A percentile compares a stretch with the other conserved stretches of the same genome.
These are phyloP conservation scores for Melanotaenia trifasciata DNA, from an alignment of 2,797 vertebrate genomes.

Conservation along the genomic window DNA sequence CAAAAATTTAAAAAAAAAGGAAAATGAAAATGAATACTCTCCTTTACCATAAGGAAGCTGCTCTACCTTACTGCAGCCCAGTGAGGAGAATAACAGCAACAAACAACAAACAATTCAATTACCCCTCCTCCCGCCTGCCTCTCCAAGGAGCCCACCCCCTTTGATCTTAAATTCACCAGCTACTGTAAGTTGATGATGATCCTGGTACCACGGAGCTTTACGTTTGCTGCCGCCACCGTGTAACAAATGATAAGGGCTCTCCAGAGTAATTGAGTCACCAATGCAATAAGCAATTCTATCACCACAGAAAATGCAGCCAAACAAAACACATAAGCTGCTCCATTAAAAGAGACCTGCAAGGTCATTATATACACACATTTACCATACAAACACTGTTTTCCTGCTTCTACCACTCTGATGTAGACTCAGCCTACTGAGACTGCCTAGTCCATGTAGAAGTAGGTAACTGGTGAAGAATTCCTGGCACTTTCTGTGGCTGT, in stretches of 20 bases:
- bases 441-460: constrained; percentile 19
- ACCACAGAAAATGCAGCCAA: constrained; percentile 56
- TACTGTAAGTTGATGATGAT: constrained; percentile 71
- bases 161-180: constrained; percentile 75
- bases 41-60: constrained; percentile 47
- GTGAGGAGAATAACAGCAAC: constrained; percentile 50
- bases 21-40: constrained; percentile 41
- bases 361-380: constrained; percentile 47
- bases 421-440: constrained; percentile 18
- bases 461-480: constrained; percentile 21
- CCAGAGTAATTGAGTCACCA: constrained; percentile 74
- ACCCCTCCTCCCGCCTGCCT: constrained; percentile 59
- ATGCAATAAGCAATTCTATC: constrained; percentile 75
- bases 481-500: constrained; percentile 23
- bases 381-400: constrained; percentile 21
- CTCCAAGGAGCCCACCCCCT: constrained; percentile 58
- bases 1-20: constrained; percentile 54
- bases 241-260: constrained; percentile 72
- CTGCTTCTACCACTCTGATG: constrained; percentile 8
- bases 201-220: constrained; percentile 40
- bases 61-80: constrained; percentile 59
- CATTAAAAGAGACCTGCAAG: constrained; percentile 38
- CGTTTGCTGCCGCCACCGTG: constrained; percentile 16
- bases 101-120: constrained; percentile 84
- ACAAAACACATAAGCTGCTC: constrained; percentile 51